phyloP scores from a whole-genome alignment of 2,888 invertebrate species.

The Mamestra brassicae region DNA sequence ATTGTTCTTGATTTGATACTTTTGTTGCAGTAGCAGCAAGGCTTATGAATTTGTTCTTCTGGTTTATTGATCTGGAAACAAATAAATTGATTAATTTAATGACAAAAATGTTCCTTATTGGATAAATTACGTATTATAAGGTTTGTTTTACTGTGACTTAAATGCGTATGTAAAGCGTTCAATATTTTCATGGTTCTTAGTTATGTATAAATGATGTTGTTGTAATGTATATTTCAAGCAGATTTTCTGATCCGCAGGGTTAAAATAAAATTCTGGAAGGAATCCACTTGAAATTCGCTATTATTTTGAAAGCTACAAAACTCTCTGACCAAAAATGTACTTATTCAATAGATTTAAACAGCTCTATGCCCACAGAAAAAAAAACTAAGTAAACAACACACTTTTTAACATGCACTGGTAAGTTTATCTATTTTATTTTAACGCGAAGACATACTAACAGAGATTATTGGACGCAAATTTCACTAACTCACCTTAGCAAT shows the following conservation, averaged over 20 bases:
- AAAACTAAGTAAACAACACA: not conserved
- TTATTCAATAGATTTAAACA: not conserved
- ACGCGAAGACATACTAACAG: not conserved
- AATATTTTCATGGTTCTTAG: not conserved
- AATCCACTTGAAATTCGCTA: not conserved
- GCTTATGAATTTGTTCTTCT: slow-evolving; percentile 70
- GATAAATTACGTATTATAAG: not conserved
- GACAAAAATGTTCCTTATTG: not conserved
- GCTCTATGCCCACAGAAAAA: not conserved
- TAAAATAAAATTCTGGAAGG: not conserved
- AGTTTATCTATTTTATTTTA: not conserved
- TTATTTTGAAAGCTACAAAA: not conserved
- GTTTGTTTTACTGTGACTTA: not conserved
- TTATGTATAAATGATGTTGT: not conserved
- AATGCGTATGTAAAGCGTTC: not conserved
- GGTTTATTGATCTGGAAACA: slow-evolving; percentile 65
- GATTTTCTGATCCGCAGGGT: too few relatives aligned
- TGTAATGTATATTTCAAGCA: too few relatives aligned
- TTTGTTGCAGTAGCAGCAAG: slow-evolving; percentile 67
- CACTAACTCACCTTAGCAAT: slow-evolving; percentile 66
- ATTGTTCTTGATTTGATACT: slow-evolving; percentile 59
- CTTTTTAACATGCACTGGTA: not conserved
- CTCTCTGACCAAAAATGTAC: not conserved
- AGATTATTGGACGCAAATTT: not conserved
- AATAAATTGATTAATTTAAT: not conserved